Base-by-base conservation (phyloP, 2,888 invertebrate genomes). In the Craniophora ligustri region DNA sequence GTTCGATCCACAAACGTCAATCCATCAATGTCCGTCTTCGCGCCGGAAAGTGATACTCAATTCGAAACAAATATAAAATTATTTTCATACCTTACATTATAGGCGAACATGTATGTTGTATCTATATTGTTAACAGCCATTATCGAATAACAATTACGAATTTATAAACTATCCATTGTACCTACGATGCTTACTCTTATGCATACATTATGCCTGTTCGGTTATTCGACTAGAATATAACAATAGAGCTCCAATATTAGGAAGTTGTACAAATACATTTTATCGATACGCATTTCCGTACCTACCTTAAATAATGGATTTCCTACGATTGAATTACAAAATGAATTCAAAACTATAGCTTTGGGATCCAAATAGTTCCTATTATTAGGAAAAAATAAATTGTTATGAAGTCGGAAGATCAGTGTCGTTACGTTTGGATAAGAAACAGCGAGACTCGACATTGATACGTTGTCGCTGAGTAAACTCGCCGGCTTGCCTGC, bases 1-100 rank as follows among this genome's bases (percentile, higher is more conserved):
- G 63, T 76, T 72, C 75, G 79, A 81, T 85, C 79, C 69, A 79
- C 75, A 79, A 82, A 82, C 76, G 81, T 84, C 84, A 78, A 85
- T 87, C 85, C 76, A 83, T 86, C 82, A 84, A 82, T 75, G 80
- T 78, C 76, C 67, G 47, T 71, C 73, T 67, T 71, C 54, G 69
- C 71, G 69, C 73, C 75, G 77, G 75, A 81, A 82, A 72, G 58
- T 62, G 71, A 82, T 77, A 72, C 74, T 46, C 58, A 61, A 63
- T 73, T 66, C 42, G 51, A 59, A 64, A 55, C 64, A 67, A 67
- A 68, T 67, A 67, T 45, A 63, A 56, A 45, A 48, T 41, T 42
- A 62, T 53, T 70, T 56, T 42, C 13, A 55, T 51, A 40, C 35
- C 21, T 45, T 58, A 55, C 54, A 55, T 50, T 35, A 35, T 41